A percentile compares a stretch with the other conserved stretches of the same genome.
Evolutionary conservation across 2,888 invertebrate species (phyloP).

Genomic region (Netelia virgata): DNA sequence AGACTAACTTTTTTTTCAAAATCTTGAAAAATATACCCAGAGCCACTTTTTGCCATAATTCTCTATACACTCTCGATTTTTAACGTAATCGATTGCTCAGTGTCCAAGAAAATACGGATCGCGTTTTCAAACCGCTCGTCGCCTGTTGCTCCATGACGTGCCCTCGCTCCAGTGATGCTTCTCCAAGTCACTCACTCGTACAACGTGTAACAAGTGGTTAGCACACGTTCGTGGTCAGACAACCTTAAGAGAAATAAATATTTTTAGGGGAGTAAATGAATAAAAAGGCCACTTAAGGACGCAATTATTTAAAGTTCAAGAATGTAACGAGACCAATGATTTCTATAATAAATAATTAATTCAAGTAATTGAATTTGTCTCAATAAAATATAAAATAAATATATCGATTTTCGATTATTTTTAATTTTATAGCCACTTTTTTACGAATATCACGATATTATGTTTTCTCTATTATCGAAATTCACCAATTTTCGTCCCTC

Average conservation of each 20-base stretch:
- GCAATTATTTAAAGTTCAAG: background rate
- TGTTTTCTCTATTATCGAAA: background rate
- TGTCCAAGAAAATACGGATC: no score
- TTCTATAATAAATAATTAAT: background rate
- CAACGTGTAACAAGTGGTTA: conserved; percentile 2
- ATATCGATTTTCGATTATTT: background rate
- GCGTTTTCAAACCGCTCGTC: background rate
- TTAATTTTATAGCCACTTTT: background rate
- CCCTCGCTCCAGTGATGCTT: no score
- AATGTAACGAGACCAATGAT: background rate
- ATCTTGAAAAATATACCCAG: no score
- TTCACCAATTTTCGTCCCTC: background rate
- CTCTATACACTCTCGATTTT: no score
- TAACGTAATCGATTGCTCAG: no score
- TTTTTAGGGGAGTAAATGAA: no score
- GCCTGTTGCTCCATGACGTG: background rate
- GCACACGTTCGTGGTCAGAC: no score
- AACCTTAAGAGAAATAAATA: no score
- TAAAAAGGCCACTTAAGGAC: no score
- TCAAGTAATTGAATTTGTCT: background rate
- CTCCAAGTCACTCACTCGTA: background rate
- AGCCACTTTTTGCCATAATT: no score
- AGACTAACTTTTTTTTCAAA: no score
- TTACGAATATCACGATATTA: background rate
- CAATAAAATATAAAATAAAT: background rate